These are phyloP conservation scores for Phalacrocorax carbo DNA, from an alignment of 2,113 vertebrate species.

Conservation along the genomic window DNA sequence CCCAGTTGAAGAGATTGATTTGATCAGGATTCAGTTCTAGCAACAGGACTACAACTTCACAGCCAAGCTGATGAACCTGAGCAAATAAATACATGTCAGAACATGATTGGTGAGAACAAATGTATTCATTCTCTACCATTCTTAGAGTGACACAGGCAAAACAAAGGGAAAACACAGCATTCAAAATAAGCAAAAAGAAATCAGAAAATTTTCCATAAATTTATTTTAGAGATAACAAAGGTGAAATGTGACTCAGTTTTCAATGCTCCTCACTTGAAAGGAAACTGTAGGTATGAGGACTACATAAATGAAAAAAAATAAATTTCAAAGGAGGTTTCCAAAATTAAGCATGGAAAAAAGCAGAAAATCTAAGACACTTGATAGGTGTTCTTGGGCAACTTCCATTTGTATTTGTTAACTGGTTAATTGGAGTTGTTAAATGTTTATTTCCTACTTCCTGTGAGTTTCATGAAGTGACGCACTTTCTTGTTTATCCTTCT, in stretches of 20 bases:
- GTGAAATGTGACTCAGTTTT: background rate
- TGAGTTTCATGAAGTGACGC: background rate
- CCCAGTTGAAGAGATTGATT: slow-evolving; percentile 97
- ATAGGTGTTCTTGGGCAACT: background rate
- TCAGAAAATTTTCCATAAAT: background rate
- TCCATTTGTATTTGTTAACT: background rate
- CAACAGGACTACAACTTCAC: slow-evolving; percentile 94
- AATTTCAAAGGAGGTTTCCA: no score
- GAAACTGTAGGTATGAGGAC: background rate
- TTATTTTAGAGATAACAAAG: background rate
- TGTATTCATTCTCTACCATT: background rate
- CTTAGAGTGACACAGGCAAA: background rate
- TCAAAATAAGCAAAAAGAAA: background rate
- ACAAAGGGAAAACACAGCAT: fast-evolving
- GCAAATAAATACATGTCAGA: background rate
- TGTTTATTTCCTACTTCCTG: background rate
- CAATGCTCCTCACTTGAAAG: background rate
- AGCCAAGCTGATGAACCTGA: slow-evolving; percentile 96
- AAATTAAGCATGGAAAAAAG: background rate
- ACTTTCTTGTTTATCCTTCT: background rate
- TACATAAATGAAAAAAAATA: background rate
- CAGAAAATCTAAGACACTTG: background rate
- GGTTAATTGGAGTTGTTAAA: background rate
- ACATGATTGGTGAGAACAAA: background rate
- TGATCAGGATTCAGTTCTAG: slow-evolving; percentile 97